phyloP scores from a whole-genome alignment of 2,113 vertebrate genomes.

The Trogon melanurus region DNA sequence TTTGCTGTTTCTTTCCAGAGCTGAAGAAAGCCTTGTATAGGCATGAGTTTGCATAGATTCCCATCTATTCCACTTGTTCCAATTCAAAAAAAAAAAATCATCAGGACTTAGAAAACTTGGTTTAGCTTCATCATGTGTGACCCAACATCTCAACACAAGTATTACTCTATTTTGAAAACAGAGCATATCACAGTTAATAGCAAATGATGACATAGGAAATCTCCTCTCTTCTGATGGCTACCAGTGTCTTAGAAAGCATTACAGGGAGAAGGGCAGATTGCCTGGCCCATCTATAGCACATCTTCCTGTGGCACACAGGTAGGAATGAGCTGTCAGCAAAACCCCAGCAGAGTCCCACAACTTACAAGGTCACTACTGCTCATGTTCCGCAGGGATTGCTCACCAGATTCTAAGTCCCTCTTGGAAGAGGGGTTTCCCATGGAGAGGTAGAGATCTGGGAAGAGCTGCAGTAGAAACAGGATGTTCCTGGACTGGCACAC shows the following conservation, averaged over 20 bases:
- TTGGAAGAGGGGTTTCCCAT: not conserved
- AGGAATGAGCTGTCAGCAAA: not conserved
- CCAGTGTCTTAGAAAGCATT: not conserved
- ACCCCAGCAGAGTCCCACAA: fast-evolving
- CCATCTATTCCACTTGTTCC: not conserved
- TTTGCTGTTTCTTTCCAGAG: not conserved
- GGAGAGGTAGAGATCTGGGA: not conserved
- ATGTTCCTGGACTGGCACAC: not conserved
- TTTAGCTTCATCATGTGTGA: not conserved
- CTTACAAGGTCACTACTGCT: not conserved
- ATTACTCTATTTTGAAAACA: not conserved
- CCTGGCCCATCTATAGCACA: not conserved
- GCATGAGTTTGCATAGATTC: not conserved
- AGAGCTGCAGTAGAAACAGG: not conserved
- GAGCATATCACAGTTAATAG: not conserved
- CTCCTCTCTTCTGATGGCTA: not conserved
- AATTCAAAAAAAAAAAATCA: not conserved
- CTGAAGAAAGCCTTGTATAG: not conserved
- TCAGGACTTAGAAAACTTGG: not conserved
- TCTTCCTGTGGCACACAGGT: not conserved
- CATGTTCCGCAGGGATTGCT: not conserved
- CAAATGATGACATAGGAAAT: not conserved
- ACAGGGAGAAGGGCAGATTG: not conserved
- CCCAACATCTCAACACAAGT: not conserved
- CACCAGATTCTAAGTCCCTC: not conserved